Evolutionary conservation across 2,113 vertebrate genomes (phyloP), one percentile per base, ranked within the genome.

Genomic region (Excalfactoria chinensis): DNA sequence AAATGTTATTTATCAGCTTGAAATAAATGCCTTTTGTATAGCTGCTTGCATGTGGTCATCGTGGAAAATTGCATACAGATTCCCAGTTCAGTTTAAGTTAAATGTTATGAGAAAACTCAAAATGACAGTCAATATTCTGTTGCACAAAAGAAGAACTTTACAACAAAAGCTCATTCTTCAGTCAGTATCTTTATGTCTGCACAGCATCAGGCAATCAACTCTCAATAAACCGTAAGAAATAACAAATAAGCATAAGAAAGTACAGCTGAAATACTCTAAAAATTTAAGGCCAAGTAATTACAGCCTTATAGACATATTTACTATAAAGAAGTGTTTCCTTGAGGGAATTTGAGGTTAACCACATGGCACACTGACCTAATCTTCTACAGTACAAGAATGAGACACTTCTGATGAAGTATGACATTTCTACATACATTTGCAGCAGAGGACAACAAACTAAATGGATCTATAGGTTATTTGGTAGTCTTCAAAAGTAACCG

Each of bases 311-410:
- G 89, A 89, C 58, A 84, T 58, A 76, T 48, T 75, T 78, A 69
- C 87, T 84, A 87, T 72, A 82, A 88, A 92, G 56, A 66, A 93
- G 37, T 75, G 53, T 84, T 96, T 90, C 10, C 72, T 93, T 79
- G 56, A 95, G 75, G 90, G 60, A 94, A 89, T 60, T 86, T 95
- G 92, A 87, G 87, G 73, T 95, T 96, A 96, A 93, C 93, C 87
- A 90, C 95, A 68, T 71, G 84, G 89, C 83, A 93, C 41, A 83
- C 51, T 93, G 96, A 96, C 76, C 93, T 93, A 91, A 94, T 89
- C 91, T 95, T 93, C 37, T 88, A 75, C 95, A 60, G 49, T 56
- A 35, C 30, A 87, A 84, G 43, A 83, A 93, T 28, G 46, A 88
- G 68, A 93, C 40, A n/a, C 34, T 78, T 92, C 56, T 48, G 34